Evolutionary conservation across 2,888 invertebrate species (phyloP).

Genomic region (Stictocephala bisonia): DNA sequence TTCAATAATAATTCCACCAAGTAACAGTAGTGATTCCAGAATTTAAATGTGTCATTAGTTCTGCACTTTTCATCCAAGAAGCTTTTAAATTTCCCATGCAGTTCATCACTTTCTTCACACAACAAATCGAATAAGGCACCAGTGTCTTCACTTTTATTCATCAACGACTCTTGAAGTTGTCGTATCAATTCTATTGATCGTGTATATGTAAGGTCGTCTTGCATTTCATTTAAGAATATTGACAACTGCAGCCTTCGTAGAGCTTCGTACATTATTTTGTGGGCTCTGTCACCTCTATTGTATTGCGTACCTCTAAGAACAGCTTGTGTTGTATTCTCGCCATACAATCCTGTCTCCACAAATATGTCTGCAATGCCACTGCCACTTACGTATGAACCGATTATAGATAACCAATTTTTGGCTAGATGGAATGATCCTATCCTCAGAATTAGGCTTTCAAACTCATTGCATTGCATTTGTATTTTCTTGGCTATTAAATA

Average conservation of each 20-base stretch:
- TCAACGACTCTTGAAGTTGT: not conserved
- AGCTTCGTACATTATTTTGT: slow-evolving; percentile 12
- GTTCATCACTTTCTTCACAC: not conserved
- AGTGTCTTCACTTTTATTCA: not conserved
- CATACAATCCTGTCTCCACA: not conserved
- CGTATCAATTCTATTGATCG: not conserved
- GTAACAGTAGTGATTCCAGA: slow-evolving; percentile 3
- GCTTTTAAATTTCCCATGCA: not conserved
- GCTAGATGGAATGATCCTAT: not conserved
- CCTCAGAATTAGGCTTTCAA: not conserved
- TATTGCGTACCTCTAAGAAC: not conserved
- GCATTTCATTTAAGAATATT: not conserved
- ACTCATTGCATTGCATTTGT: not conserved
- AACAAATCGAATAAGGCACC: not conserved
- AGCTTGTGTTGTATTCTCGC: slow-evolving; percentile 2
- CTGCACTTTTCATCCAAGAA: not conserved
- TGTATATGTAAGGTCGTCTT: not conserved
- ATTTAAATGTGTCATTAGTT: not conserved
- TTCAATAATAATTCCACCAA: not conserved
- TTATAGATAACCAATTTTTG: slow-evolving; percentile 9
- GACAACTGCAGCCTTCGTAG: not conserved
- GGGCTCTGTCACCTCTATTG: not conserved
- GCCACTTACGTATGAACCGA: not conserved
- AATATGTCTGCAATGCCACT: not conserved
- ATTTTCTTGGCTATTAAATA: slow-evolving; percentile 7